Conservation (phyloP, 2,113 vertebrate species). For the Poeciliopsis turrubarensis region DNA sequence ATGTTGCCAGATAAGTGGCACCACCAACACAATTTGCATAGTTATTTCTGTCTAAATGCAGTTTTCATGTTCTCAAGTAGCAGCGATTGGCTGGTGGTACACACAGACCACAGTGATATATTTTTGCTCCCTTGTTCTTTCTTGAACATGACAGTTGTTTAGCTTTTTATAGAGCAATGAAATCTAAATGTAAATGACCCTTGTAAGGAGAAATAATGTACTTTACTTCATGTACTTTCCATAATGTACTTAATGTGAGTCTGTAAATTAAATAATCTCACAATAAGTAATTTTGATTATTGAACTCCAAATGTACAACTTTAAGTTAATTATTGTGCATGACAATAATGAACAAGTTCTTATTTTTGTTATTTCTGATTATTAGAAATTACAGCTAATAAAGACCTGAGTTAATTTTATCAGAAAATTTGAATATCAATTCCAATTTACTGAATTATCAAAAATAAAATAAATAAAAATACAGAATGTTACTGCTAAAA, state of each 20-base stretch:
- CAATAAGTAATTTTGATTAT: background rate
- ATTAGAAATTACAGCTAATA: background rate
- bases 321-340: background rate
- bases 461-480: background rate
- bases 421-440: background rate
- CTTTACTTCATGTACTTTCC: no score
- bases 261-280: background rate
- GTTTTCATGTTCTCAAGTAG: constrained; percentile 50
- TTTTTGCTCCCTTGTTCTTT: constrained; percentile 23
- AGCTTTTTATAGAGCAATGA: background rate
- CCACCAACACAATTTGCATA: background rate
- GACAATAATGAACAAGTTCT: background rate
- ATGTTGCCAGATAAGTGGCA: background rate
- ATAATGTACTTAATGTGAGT: no score
- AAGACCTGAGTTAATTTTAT: background rate
- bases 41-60: constrained; percentile 19
- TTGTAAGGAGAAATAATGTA: no score
- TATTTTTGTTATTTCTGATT: background rate
- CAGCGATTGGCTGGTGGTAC: constrained; percentile 43
- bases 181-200: background rate
- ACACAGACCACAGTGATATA: constrained; percentile 40
- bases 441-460: background rate
- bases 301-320: background rate
- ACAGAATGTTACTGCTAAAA: background rate
- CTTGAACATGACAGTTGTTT: constrained; percentile 7